Percentiles rank a stretch among this genome's conserved stretches.
phyloP scores from a whole-genome alignment of 2,113 vertebrate genomes.

The Sarotherodon lohbergeri region DNA sequence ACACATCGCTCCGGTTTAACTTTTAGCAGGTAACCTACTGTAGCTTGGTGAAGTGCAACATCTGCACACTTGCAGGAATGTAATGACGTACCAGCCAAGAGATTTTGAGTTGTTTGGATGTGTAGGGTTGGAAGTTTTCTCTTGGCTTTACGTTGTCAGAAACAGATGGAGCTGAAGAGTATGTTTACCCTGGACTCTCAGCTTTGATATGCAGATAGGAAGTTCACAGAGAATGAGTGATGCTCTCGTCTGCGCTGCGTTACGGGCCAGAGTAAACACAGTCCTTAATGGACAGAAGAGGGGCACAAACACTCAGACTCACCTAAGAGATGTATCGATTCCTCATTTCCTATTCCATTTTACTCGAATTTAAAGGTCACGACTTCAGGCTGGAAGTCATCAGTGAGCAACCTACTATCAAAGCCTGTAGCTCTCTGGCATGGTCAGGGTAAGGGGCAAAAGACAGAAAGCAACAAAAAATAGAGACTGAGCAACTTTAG shows the following conservation, averaged over 20 bases:
- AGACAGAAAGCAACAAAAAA: neutral
- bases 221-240: constrained; percentile 79
- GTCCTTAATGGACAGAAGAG: constrained; percentile 43
- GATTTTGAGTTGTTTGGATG: constrained; percentile 24
- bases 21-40: neutral
- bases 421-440: neutral
- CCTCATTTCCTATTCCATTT: constrained; percentile 11
- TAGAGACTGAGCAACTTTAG: neutral
- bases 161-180: constrained; percentile 73
- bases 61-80: neutral
- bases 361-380: constrained; percentile 6
- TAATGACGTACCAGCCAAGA: neutral
- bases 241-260: constrained; percentile 32
- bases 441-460: neutral
- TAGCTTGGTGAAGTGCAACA: neutral
- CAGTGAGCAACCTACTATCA: neutral
- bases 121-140: constrained; percentile 15
- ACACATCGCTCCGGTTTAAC: neutral
- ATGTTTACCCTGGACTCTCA: constrained; percentile 70
- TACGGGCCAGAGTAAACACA: constrained; percentile 42
- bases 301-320: neutral
- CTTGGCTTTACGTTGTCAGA: constrained; percentile 34
- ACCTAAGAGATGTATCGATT: constrained; percentile 22
- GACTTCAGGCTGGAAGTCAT: neutral
- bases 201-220: constrained; percentile 85